Conservation (phyloP, 2,797 vertebrate genomes). For the Lepilemur ruficaudatus region DNA sequence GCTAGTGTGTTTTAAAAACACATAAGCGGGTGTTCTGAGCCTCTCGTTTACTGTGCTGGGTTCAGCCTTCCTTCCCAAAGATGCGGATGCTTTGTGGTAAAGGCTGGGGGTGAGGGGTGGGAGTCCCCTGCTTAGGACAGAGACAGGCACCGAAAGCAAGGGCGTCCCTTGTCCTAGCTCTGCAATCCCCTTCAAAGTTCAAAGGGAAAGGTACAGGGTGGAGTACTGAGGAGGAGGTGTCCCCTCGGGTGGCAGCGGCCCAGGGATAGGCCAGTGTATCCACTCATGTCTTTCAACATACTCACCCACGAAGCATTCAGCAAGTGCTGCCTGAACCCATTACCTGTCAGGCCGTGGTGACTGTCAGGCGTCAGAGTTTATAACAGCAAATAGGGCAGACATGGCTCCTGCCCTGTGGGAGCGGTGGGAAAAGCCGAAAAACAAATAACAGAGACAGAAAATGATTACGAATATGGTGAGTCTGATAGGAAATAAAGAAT, state of each 20-base stretch:
- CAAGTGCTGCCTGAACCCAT: not conserved
- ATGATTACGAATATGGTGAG: not conserved
- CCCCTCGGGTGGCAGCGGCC: not conserved
- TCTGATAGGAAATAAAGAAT: not conserved
- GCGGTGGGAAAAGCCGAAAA: not conserved
- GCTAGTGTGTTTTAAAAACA: not conserved
- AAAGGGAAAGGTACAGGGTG: not conserved
- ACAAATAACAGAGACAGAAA: not conserved
- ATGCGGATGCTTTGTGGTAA: not conserved
- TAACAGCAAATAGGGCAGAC: not conserved
- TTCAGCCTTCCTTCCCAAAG: not conserved
- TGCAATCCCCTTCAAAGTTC: not conserved
- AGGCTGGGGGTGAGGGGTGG: not conserved
- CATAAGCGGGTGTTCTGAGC: not conserved
- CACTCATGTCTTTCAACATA: not conserved
- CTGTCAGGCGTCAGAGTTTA: not conserved
- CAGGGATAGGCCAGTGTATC: not conserved
- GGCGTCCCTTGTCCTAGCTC: not conserved
- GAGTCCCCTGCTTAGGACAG: not conserved
- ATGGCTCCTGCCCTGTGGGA: not conserved
- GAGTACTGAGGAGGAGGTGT: not conserved
- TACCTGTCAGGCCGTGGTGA: not conserved
- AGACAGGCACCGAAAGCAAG: not conserved
- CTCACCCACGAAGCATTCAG: not conserved
- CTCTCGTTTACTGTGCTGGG: not conserved